phyloP scores from a whole-genome alignment of 2,797 vertebrate species.

The Serranus cabrilla region DNA sequence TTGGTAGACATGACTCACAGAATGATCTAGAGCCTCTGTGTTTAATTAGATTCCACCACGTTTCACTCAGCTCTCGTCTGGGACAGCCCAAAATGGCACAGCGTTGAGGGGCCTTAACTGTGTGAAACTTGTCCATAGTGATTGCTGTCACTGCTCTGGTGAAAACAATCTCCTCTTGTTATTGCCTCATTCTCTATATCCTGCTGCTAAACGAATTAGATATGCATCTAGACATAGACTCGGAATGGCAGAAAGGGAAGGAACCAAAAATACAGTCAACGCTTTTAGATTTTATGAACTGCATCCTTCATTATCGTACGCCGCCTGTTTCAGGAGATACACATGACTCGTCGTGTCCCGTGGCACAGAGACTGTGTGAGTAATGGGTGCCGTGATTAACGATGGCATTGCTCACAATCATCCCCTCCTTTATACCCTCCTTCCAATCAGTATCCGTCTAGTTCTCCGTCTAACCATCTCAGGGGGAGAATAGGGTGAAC shows the following conservation, averaged over 20 bases:
- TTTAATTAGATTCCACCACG: background rate
- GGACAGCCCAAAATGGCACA: background rate
- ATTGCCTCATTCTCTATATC: conserved; percentile 2
- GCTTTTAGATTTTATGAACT: conserved; percentile 38
- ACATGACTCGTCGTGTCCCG: conserved; percentile 51
- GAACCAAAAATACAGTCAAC: conserved; percentile 21
- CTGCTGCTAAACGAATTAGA: conserved; percentile 33
- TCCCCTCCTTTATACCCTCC: conserved; percentile 39
- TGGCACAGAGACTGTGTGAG: conserved; percentile 55
- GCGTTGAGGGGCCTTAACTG: background rate
- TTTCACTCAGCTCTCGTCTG: background rate
- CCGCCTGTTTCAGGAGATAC: conserved; percentile 38
- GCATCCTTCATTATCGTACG: conserved; percentile 39
- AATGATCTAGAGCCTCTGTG: background rate
- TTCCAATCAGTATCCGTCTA: conserved; percentile 65
- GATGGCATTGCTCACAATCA: conserved; percentile 66
- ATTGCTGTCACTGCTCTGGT: conserved; percentile 1
- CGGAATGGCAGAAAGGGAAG: conserved; percentile 4
- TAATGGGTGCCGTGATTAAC: conserved; percentile 74
- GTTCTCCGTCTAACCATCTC: conserved; percentile 40
- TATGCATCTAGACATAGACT: conserved; percentile 9
- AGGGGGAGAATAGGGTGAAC: conserved; percentile 25
- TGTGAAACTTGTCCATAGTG: background rate
- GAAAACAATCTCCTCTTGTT: conserved; percentile 11
- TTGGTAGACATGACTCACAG: background rate